A percentile compares a stretch with the other conserved stretches of the same genome.
Evolutionary conservation across 2,888 invertebrate species (phyloP).

Genomic region (Epinotia demarniana): DNA sequence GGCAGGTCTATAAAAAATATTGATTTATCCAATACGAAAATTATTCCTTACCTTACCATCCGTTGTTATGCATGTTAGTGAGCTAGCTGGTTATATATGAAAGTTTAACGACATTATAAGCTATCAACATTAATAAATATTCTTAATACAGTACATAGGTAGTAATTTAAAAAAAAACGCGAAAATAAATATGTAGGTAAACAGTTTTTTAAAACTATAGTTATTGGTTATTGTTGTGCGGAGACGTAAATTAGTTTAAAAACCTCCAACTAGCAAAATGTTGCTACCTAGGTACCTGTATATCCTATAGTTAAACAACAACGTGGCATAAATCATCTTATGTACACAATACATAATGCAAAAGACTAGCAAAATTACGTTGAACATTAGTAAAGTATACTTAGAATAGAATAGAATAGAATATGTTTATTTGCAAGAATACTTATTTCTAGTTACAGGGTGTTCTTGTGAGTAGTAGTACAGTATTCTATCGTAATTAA

Average conservation of each 20-base stretch:
- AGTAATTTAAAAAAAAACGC: not conserved
- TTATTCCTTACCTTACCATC: not conserved
- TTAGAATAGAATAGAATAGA: too few relatives aligned
- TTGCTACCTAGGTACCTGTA: not conserved
- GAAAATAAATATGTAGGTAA: not conserved
- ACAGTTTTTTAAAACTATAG: not conserved
- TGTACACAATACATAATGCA: conserved; percentile 45
- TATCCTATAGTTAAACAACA: conserved; percentile 20
- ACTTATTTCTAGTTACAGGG: too few relatives aligned
- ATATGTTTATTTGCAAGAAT: too few relatives aligned
- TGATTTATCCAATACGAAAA: not conserved
- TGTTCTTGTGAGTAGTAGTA: too few relatives aligned
- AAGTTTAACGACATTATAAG: conserved; percentile 2
- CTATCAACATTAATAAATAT: conserved; percentile 22
- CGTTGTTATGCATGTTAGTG: not conserved
- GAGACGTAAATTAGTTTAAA: not conserved
- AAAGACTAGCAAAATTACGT: conserved; percentile 48
- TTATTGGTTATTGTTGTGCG: not conserved
- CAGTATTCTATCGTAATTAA: too few relatives aligned
- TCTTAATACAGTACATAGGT: not conserved
- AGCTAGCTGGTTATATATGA: conserved; percentile 1
- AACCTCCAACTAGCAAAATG: not conserved
- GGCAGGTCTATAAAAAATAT: not conserved
- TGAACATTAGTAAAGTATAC: conserved; percentile 23
- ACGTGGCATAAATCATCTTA: conserved; percentile 41